Base-by-base conservation (phyloP, 2,113 vertebrate genomes). In the Carettochelys insculpta region DNA sequence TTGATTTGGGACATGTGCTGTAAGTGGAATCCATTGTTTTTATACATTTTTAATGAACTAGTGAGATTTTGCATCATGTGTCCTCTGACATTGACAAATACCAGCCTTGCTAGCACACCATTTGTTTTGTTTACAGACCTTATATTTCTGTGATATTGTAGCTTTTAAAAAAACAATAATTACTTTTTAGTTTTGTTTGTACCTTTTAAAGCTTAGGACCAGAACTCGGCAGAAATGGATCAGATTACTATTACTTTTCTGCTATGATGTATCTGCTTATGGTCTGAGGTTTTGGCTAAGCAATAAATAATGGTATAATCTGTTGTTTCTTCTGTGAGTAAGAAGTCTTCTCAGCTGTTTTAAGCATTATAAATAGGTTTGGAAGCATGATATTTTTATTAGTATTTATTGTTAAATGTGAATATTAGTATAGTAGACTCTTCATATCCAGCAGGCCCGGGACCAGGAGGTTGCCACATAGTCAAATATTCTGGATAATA, bases 61-160 rank as follows among this genome's bases (percentile, higher is more conserved):
- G 48, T 90, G 31, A 34, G 0, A 0, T 20, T 73, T 82, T 88
- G 38, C 82, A 5, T 82, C 52, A 61, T 80, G 14, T 71, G 78
- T 93, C 68, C 41, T 75, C 3, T 92, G 90, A 48, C 0, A 1
- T 13, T 84, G 4, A 47, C 48, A 82, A 80, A 88, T 86, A 31
- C 58, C 73, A 51, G 89, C 45, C 0, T 0, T 91, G 82, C 0
- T 1, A 88, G 9, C 75, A 50, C 43, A 81, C 51, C 0, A 2
- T 82, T 86, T 0, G 0, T 88, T 90, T 86, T 80, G 76, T 47
- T 92, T 54, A 83, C 31, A 87, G 61, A 73, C 89, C 68, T 31
- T 13, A 5, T 51, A 1, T 31, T 87, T 34, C 34, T 82, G 58
- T 83, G 5, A 84, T 78, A 27, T 91, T 79, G 73, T 1, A 24